phyloP scores from a whole-genome alignment of 1,140 invertebrate genomes.

The Chelonus insularis region DNA sequence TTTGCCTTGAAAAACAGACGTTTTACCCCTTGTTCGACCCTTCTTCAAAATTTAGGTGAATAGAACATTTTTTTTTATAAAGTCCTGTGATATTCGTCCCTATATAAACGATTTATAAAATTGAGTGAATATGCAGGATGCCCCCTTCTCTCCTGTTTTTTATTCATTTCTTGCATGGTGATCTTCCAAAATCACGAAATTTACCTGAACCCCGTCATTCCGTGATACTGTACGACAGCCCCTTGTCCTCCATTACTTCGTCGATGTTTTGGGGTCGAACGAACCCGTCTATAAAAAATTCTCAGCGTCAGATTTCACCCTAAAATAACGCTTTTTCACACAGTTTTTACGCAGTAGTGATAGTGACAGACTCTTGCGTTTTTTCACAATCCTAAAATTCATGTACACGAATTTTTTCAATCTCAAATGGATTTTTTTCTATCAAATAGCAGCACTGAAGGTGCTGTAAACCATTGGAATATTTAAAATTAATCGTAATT shows the following conservation, averaged over 20 bases:
- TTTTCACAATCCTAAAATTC: no score
- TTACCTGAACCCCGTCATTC: conserved; percentile 53
- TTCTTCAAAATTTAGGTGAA: conserved; percentile 25
- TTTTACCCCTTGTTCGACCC: conserved; percentile 52
- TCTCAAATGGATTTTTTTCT: no score
- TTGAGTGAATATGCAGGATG: conserved; percentile 59
- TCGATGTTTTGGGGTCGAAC: conserved; percentile 37
- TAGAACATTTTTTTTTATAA: conserved; percentile 30
- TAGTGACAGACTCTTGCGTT: conserved; percentile 27
- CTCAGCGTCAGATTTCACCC: conserved; percentile 56
- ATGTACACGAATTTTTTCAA: conserved; percentile 11
- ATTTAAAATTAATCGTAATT: no score
- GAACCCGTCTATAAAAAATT: conserved; percentile 31
- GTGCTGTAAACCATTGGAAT: no score
- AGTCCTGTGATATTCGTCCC: conserved; percentile 24
- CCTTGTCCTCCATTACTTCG: conserved; percentile 12
- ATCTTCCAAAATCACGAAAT: conserved; percentile 51
- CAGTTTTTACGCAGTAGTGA: conserved; percentile 51
- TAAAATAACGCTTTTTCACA: conserved; percentile 60
- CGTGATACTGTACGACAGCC: conserved; percentile 24
- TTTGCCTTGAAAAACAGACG: conserved; percentile 51
- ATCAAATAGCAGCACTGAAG: no score
- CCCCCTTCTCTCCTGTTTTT: conserved; percentile 38
- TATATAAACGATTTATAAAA: conserved; percentile 43
- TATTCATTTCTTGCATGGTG: conserved; percentile 26